Percentiles rank a stretch among this genome's conserved stretches.
Evolutionary conservation across 1,140 invertebrate species (phyloP).

Genomic region (Solen grandis): DNA sequence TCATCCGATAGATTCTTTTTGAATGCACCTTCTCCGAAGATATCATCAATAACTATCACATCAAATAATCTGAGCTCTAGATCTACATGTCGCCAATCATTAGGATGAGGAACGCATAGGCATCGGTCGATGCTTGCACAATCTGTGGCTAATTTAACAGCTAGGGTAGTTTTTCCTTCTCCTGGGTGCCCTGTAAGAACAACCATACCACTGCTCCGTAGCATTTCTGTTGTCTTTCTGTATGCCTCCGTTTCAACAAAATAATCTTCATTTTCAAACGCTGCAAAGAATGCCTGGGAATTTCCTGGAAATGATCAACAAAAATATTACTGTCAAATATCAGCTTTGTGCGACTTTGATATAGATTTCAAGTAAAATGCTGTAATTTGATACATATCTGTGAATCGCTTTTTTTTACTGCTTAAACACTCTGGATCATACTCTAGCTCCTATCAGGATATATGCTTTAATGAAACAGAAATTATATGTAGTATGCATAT

Average conservation of each 20-base stretch:
- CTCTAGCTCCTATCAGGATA: too few relatives aligned
- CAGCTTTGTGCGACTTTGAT: too few relatives aligned
- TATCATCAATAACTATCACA: constrained; percentile 36
- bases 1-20: background rate
- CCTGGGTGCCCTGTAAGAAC: constrained; percentile 38
- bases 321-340: too few relatives aligned
- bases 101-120: background rate
- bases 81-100: constrained; percentile 8
- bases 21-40: constrained; percentile 16
- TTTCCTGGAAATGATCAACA: constrained; percentile 11
- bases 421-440: too few relatives aligned
- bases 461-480: too few relatives aligned
- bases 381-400: too few relatives aligned
- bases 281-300: constrained; percentile 14
- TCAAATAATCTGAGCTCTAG: background rate
- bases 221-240: background rate
- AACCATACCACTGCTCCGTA: background rate
- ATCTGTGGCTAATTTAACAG: constrained; percentile 19
- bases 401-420: too few relatives aligned
- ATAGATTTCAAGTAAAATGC: too few relatives aligned
- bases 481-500: too few relatives aligned
- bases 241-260: constrained; percentile 15
- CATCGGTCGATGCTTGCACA: background rate
- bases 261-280: background rate
- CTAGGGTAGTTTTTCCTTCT: constrained; percentile 47